Base-by-base conservation (phyloP, 2,797 vertebrate species). In the Sardinella longiceps region DNA sequence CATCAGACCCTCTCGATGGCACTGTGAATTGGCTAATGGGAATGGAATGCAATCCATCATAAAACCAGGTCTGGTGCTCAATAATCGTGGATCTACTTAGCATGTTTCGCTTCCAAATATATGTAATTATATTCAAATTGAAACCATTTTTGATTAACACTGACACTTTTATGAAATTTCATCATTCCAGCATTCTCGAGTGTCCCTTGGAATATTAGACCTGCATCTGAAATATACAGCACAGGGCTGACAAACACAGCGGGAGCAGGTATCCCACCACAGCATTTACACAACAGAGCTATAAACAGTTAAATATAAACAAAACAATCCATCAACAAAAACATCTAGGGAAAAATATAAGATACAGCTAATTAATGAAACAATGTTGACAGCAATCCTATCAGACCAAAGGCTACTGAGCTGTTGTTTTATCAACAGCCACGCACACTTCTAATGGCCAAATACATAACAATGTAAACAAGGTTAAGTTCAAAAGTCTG, bases 41-140 rank as follows among this genome's bases (percentile, higher is more conserved):
- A 39, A 77, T 77, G 70, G 70, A 77, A 77, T 43, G 70, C 12
- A 18, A 77, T 77, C 70, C 37, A 39, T 77, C 70, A 77, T 23
- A 7, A 77, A 43, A 18, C 33, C 37, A 77, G 70, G 70, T 43
- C 37, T 77, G 70, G 70, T 15, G 30, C 63, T 70, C 63, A 70
- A 33, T 23, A 77, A 39, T 39, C 23, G 37, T 43, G 70, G 70
- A 77, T 15, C 70, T 20, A 39, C 15, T 77, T 77, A 39, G 37
- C 37, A 43, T 43, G 33, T 77, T 77, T 39, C 7, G 5, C 70
- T 39, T 23, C 70, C 33, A 77, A 37, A 7, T 43, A 20, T 20
- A 39, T 7, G 33, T 5, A 39, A 30, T 77, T 77, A 37, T 39
- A 12, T 39, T 43, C 20, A 58, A 58, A 58, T 58, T 23, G n/a